Evolutionary conservation across 2,888 invertebrate species (phyloP).

Genomic region (Plemyria rubiginata): DNA sequence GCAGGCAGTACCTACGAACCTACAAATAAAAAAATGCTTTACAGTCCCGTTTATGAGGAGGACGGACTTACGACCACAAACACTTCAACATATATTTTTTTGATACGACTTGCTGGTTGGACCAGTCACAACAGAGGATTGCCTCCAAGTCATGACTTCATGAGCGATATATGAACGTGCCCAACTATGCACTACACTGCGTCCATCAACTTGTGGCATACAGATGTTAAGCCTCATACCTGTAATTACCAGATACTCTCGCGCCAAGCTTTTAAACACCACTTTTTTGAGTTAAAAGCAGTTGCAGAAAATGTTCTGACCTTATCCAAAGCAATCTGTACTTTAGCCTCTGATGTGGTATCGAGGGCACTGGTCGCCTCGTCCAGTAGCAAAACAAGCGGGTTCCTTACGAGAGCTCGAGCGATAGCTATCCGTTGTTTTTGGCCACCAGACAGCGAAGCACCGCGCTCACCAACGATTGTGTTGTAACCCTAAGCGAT

Average conservation of each 20-base stretch:
- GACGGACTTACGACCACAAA: too few relatives aligned
- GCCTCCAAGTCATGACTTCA: too few relatives aligned
- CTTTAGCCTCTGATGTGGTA: slow-evolving; percentile 84
- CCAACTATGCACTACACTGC: too few relatives aligned
- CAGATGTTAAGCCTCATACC: too few relatives aligned
- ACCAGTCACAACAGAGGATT: too few relatives aligned
- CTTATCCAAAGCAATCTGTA: slow-evolving; percentile 54
- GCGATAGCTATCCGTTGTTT: slow-evolving; percentile 89
- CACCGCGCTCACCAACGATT: slow-evolving; percentile 65
- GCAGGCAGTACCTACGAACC: not conserved
- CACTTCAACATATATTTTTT: too few relatives aligned
- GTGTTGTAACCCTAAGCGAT: slow-evolving; percentile 87
- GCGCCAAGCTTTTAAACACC: not conserved
- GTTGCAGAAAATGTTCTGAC: slow-evolving; percentile 34
- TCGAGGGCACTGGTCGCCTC: slow-evolving; percentile 88
- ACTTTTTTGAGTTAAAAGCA: not conserved
- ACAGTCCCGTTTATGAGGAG: too few relatives aligned
- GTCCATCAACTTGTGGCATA: too few relatives aligned
- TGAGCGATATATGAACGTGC: too few relatives aligned
- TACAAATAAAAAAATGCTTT: too few relatives aligned
- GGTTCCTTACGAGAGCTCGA: slow-evolving; percentile 86
- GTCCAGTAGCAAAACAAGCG: slow-evolving; percentile 84
- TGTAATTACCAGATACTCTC: not conserved
- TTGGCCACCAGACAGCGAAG: slow-evolving; percentile 88
- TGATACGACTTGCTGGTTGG: too few relatives aligned